Evolutionary conservation across 2,888 invertebrate species (phyloP).

Genomic region (Idaea dimidiata): DNA sequence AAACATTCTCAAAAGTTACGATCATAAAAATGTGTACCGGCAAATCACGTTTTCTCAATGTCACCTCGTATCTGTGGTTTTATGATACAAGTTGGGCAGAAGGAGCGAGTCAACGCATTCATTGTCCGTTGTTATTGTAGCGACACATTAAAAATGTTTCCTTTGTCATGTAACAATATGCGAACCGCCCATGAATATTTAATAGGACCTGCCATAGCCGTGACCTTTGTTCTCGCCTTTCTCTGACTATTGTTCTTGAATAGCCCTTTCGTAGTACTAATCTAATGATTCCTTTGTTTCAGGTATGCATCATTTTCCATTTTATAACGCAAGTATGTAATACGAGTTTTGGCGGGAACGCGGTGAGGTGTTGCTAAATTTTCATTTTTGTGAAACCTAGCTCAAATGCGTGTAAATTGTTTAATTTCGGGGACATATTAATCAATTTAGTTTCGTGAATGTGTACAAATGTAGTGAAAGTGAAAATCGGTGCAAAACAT

Average conservation of each 20-base stretch:
- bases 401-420: too few species aligned
- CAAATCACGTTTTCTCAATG: slow-evolving; percentile 50
- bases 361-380: too few species aligned
- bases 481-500: too few species aligned
- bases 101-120: slow-evolving; percentile 19
- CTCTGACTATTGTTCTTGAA: slow-evolving; percentile 60
- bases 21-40: slow-evolving; percentile 38
- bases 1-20: slow-evolving; percentile 13
- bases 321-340: slow-evolving; percentile 14
- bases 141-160: slow-evolving; percentile 49
- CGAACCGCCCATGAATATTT: slow-evolving; percentile 71
- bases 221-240: slow-evolving; percentile 73
- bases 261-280: slow-evolving; percentile 42
- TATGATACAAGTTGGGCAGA: slow-evolving; percentile 31
- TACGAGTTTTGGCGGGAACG: too few species aligned
- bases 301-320: slow-evolving; percentile 32
- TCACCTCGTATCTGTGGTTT: slow-evolving; percentile 43
- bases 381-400: too few species aligned
- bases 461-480: too few species aligned
- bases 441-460: too few species aligned
- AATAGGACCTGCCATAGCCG: slow-evolving; percentile 55
- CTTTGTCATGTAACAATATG: slow-evolving; percentile 56
- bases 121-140: slow-evolving; percentile 43
- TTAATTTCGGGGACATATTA: too few species aligned
- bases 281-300: slow-evolving; percentile 61